Evolutionary conservation across 2,797 vertebrate genomes (phyloP).

Genomic region (Leptoclinus maculatus): DNA sequence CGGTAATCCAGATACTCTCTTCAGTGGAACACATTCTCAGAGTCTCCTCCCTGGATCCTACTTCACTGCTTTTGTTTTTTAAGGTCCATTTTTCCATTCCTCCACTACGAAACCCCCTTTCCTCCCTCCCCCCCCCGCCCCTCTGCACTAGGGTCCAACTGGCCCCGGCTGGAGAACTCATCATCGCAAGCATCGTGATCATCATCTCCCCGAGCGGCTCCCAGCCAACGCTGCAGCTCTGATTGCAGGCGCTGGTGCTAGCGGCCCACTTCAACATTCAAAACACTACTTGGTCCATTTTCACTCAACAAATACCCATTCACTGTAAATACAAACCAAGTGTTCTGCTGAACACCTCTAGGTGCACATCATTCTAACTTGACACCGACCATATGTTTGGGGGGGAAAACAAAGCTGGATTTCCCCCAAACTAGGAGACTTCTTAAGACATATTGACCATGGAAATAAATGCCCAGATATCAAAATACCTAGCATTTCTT

Average conservation of each 20-base stretch:
- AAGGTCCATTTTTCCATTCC: constrained; percentile 66
- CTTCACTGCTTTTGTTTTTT: constrained; percentile 53
- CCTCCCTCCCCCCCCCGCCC: not conserved
- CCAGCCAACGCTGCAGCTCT: constrained; percentile 42
- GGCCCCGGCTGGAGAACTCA: constrained; percentile 80
- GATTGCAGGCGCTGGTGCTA: constrained; percentile 42
- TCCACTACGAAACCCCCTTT: constrained; percentile 59
- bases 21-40: constrained; percentile 55
- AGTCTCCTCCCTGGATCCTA: constrained; percentile 64
- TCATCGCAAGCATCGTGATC: constrained; percentile 69
- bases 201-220: constrained; percentile 43
- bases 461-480: constrained; percentile 11
- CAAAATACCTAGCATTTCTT: constrained; percentile 1
- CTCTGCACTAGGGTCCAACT: constrained; percentile 49
- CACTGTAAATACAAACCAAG: constrained; percentile 54
- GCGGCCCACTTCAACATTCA: constrained; percentile 47
- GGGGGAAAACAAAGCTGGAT: not conserved
- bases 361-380: constrained; percentile 6
- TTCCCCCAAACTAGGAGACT: constrained; percentile 3
- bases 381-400: constrained; percentile 3
- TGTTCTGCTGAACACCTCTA: constrained; percentile 32
- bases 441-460: constrained; percentile 11
- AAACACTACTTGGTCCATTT: constrained; percentile 57
- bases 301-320: constrained; percentile 35
- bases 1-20: constrained; percentile 59